Evolutionary conservation across 2,888 invertebrate genomes (phyloP).

Genomic region (Hypomecis atomaria): DNA sequence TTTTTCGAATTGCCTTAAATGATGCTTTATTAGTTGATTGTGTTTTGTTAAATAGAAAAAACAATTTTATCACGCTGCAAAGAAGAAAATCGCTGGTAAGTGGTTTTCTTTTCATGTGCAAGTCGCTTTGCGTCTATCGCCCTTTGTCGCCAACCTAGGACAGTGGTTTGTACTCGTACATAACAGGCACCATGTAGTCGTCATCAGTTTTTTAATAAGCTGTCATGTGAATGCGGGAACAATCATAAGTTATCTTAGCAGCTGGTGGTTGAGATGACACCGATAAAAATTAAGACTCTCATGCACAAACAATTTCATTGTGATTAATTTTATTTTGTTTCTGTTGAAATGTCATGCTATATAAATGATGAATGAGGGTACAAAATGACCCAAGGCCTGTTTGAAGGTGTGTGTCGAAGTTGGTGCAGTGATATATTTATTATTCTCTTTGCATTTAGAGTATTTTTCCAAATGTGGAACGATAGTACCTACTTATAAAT

Average conservation of each 20-base stretch:
- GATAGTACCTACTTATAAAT: too few species aligned
- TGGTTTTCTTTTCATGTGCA: too few species aligned
- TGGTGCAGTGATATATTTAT: too few species aligned
- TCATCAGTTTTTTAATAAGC: conserved; percentile 60
- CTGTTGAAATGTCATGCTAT: background rate
- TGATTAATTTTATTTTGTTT: background rate
- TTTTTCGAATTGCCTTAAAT: too few species aligned
- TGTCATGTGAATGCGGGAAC: conserved; percentile 31
- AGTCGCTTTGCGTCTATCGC: background rate
- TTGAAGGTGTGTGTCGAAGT: too few species aligned
- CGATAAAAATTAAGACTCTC: background rate
- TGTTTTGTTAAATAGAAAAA: too few species aligned
- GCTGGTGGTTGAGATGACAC: background rate
- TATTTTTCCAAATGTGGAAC: too few species aligned
- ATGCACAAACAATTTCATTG: background rate
- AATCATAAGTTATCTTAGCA: conserved; percentile 8
- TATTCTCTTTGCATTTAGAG: too few species aligned
- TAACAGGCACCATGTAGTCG: conserved; percentile 45
- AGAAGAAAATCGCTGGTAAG: too few species aligned
- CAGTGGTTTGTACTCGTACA: conserved; percentile 48
- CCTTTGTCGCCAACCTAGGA: background rate
- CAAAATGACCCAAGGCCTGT: too few species aligned
- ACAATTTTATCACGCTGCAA: too few species aligned
- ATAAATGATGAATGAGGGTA: background rate
- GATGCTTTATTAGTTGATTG: too few species aligned